Percentiles rank a stretch among this genome's conserved stretches.
phyloP scores from a whole-genome alignment of 2,113 vertebrate genomes.

The Capra hircus region DNA sequence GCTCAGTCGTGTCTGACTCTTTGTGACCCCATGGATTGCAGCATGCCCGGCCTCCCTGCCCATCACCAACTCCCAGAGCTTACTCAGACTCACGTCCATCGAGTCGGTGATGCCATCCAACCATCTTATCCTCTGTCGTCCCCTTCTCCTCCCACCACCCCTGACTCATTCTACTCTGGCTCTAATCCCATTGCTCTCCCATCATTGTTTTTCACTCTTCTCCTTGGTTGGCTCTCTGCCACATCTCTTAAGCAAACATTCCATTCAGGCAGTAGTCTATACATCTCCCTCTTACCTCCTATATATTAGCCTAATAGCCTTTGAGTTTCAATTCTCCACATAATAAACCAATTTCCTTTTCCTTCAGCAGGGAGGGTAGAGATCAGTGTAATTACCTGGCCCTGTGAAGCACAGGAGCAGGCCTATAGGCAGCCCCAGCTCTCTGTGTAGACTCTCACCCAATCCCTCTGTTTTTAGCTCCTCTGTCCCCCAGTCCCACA shows the following conservation, averaged over 20 bases:
- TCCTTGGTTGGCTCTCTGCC: neutral
- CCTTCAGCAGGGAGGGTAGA: neutral
- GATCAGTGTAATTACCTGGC: neutral
- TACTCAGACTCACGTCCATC: neutral
- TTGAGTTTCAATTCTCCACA: neutral
- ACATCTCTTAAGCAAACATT: neutral
- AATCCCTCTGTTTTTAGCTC: neutral
- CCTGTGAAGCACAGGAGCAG: rapidly evolving
- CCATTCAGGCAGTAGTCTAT: neutral
- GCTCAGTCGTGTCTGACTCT: neutral
- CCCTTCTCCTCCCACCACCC: neutral
- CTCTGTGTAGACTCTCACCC: neutral
- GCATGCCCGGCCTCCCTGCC: neutral
- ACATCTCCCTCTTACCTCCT: neutral
- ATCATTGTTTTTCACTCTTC: neutral
- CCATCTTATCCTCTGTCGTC: neutral
- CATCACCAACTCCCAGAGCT: neutral
- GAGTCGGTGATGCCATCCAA: neutral
- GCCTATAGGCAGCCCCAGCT: neutral
- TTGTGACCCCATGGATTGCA: neutral
- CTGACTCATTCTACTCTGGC: neutral
- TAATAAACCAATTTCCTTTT: neutral
- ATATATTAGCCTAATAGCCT: neutral
- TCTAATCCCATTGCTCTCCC: neutral
- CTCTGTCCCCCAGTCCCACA: neutral